Conservation (phyloP, 2,113 vertebrate genomes). For the Dolichotis patagonum region DNA sequence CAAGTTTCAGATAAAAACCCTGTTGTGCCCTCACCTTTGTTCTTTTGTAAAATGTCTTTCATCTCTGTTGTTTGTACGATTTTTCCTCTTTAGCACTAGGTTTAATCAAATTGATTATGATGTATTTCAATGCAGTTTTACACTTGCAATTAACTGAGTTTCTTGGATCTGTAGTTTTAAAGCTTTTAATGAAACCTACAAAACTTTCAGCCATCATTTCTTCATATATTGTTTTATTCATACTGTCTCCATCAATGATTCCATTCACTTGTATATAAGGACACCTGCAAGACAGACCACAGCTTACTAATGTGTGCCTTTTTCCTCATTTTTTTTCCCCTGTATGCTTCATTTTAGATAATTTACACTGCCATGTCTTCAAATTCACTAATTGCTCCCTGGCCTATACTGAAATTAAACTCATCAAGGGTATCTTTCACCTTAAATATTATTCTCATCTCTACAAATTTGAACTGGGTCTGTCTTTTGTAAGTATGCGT, state of each 20-base stretch:
- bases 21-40: neutral
- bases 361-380: neutral
- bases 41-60: neutral
- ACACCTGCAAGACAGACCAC: neutral
- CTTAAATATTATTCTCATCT: neutral
- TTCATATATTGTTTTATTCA: neutral
- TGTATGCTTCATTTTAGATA: conserved; percentile 20
- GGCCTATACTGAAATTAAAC: neutral
- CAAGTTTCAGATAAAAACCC: neutral
- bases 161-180: neutral
- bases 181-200: conserved; percentile 10
- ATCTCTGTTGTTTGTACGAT: neutral
- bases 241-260: neutral
- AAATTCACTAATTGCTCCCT: neutral
- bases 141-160: neutral
- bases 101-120: conserved; percentile 35
- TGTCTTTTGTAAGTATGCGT: neutral
- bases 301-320: neutral
- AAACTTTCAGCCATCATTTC: neutral
- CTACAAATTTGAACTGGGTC: neutral
- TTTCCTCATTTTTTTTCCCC: neutral
- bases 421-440: neutral
- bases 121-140: neutral
- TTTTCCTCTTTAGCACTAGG: conserved; percentile 7
- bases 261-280: neutral